Conservation (phyloP, 2,113 vertebrate species). For the Crotalus horridus region DNA sequence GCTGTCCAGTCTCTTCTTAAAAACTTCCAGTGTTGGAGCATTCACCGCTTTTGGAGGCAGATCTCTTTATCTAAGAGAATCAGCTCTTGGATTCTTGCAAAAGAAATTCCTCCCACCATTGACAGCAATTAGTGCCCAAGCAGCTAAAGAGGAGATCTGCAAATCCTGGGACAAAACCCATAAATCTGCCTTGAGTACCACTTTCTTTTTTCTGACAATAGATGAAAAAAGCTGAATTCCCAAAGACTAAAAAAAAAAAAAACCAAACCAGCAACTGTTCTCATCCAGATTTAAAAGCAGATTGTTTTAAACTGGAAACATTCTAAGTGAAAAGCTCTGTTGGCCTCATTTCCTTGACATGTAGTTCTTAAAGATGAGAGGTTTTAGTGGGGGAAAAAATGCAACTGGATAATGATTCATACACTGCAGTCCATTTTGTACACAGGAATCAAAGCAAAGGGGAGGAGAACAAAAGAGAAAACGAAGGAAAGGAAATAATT, state of each 20-base stretch:
- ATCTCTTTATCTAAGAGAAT: background rate
- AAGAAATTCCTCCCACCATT: background rate
- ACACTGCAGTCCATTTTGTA: background rate
- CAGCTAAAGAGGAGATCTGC: background rate
- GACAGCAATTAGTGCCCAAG: background rate
- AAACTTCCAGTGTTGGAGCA: too few species aligned
- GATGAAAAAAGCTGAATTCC: conserved; percentile 30
- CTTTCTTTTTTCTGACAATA: background rate
- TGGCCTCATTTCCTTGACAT: conserved; percentile 5
- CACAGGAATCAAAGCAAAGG: background rate
- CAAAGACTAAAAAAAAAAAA: background rate
- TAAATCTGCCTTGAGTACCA: conserved; percentile 26
- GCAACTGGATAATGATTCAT: conserved; percentile 24
- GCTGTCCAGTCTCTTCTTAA: too few species aligned
- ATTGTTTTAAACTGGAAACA: conserved; percentile 35
- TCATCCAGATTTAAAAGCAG: conserved; percentile 2
- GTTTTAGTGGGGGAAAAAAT: background rate
- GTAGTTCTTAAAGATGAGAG: conserved; percentile 37
- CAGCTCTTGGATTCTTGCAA: background rate
- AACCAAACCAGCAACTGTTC: conserved; percentile 14
- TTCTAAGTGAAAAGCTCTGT: conserved; percentile 43
- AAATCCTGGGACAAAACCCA: background rate
- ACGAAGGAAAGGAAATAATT: background rate
- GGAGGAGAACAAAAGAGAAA: background rate
- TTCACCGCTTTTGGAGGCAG: too few species aligned